Evolutionary conservation across 2,888 invertebrate species (phyloP), one percentile per base, ranked within the genome.

Genomic region (Lypha dubia): DNA sequence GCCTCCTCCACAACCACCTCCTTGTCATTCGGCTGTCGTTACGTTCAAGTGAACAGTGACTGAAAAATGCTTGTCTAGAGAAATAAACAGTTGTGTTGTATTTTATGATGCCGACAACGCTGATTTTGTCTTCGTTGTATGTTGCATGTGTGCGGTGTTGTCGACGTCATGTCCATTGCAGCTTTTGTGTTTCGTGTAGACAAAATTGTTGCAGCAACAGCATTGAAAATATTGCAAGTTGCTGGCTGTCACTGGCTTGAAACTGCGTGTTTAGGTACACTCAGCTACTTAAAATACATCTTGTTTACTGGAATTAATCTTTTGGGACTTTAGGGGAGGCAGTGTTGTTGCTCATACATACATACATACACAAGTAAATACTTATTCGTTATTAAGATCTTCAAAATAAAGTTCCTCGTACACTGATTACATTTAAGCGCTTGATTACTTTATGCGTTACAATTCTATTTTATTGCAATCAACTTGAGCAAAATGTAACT

Each of bases 1-100:
- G 35, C 46, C 68, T 70, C 68, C 71, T 71, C 35, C 70, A 62
- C 70, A 60, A 53, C 62, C 79, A 79, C 62, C 70, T 79, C 44
- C 53, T 79, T 60, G 56, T 60, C 56, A 60, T 58, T 56, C 17
- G 13, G 73, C 41, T 58, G 49, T 56, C 53, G 17, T 56, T 71
- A 63, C 46, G 38, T 58, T 76, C 38, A 62, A 53, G 24, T 44
- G 51, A 70, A 63, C 46, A 56, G 28, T 63, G 56, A 74, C 17
- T 32, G 49, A 24, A 76, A 46, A 46, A 74, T 71, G n/a, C 46
- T 49, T 76, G 71, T 76, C 46, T 74, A 35, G 28, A 81, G 51
- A 80, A 77, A 76, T 71, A 70, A 84, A 70, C 67, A 71, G 75
- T 68, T 80, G 76, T 60, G 46, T 76, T 67, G 76, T 76, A 68